A percentile compares a stretch with the other conserved stretches of the same genome.
These are phyloP conservation scores for Carcinoscorpius rotundicauda DNA, from an alignment of 1,140 invertebrate genomes.

Conservation along the genomic window DNA sequence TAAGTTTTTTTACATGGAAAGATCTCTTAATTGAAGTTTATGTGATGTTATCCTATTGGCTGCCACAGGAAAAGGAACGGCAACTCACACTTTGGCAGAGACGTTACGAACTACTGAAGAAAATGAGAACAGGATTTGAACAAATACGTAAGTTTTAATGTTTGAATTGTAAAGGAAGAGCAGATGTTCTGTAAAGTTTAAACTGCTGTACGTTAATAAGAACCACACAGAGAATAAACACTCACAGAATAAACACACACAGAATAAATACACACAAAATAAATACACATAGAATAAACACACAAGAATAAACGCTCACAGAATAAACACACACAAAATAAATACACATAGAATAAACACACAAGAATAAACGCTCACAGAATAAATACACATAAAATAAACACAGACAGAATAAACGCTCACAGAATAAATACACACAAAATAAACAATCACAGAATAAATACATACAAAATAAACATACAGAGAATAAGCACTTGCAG, in stretches of 20 bases:
- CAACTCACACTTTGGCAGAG: conserved; percentile 77
- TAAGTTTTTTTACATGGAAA: not conserved
- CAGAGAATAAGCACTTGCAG: no score
- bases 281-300: not conserved
- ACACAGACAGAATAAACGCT: not conserved
- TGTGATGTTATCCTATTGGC: no score
- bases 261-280: not conserved
- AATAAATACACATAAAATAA: no score
- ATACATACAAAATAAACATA: not conserved
- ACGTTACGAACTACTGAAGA: conserved; percentile 61
- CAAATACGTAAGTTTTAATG: conserved; percentile 45
- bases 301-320: no score
- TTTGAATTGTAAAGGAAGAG: not conserved
- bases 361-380: not conserved
- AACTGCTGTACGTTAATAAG: no score
- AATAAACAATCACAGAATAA: not conserved
- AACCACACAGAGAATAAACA: no score
- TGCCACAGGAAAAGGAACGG: conserved; percentile 51
- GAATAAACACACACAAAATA: not conserved
- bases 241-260: no score
- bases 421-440: not conserved
- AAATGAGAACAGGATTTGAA: conserved; percentile 53
- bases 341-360: not conserved
- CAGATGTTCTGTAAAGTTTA: no score
- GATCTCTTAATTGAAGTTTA: not conserved